Evolutionary conservation across 2,888 invertebrate genomes (phyloP), one percentile per base, ranked within the genome.

Genomic region (Lampropteryx suffumata): DNA sequence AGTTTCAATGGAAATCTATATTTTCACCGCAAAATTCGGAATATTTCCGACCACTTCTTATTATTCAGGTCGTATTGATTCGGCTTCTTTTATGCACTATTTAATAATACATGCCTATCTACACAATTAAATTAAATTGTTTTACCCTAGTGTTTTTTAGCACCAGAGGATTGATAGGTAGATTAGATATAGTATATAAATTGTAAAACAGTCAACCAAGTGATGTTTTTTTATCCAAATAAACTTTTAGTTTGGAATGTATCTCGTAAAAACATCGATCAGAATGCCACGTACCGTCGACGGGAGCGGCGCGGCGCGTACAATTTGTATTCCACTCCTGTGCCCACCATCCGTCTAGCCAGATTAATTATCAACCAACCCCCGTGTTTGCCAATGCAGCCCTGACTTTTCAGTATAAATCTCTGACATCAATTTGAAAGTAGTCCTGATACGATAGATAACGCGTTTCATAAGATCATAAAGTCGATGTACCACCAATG

Each of bases 381-480:
- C 84, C 81, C 74, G 82, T 87, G 88, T 86, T 88, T 86, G 78
- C 83, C 86, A 88, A 89, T 88, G 84, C 47, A 89, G 84, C 79
- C 65, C 67, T 74, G 79, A 80, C 76, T 82, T 83, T 78, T 76
- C 76, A 79, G 70, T 72, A 72, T 78, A 80, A 80, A 82, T 76
- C 79, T 71, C 68, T 69, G 49, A 64, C 68, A 68, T 65, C 63
- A 59, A 59, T 51, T 59, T 51, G 47, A n/a, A n/a, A n/a, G n/a
- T 53, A 52, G 34, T 47, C 39, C 13, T 50, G 34, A 48, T 39
- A 33, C 40, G 44, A 51, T 44, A 51, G 48, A 56, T 56, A n/a
- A 46, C 42, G 30, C 39, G 24, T 43, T 43, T 43, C 35, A 33
- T 37, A 45, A 57, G 44, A 50, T 59, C 50, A 54, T 52, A 57